Conservation (phyloP, 2,113 vertebrate species). For the Dicrurus megarhynchus region DNA sequence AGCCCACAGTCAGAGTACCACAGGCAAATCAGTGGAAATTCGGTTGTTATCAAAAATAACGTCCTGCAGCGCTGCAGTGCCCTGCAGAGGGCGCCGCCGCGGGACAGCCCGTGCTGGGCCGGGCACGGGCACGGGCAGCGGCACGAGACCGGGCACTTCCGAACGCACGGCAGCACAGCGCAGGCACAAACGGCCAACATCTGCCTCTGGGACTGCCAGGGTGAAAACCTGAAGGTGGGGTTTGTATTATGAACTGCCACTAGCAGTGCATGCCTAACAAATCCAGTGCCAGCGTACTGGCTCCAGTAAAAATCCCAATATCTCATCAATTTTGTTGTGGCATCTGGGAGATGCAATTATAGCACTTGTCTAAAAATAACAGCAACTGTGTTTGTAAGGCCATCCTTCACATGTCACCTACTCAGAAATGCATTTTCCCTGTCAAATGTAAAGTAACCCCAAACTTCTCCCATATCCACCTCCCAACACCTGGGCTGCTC, state of each 20-base stretch:
- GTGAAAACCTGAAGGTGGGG: background rate
- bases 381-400: background rate
- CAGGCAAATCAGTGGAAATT: accelerated
- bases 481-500: background rate
- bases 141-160: background rate
- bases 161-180: background rate
- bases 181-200: accelerated
- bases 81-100: slow-evolving; percentile 32
- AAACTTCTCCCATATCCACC: background rate
- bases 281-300: background rate
- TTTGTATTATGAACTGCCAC: background rate
- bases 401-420: background rate
- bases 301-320: background rate
- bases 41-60: accelerated
- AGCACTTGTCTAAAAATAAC: background rate
- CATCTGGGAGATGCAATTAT: background rate
- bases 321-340: background rate
- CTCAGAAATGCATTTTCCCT: background rate
- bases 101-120: accelerated
- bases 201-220: accelerated
- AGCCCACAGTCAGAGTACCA: accelerated
- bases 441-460: background rate
- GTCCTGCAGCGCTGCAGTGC: background rate
- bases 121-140: background rate
- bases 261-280: background rate